Evolutionary conservation across 2,113 vertebrate species (phyloP), one percentile per base, ranked within the genome.

Genomic region (Ciconia stormi): DNA sequence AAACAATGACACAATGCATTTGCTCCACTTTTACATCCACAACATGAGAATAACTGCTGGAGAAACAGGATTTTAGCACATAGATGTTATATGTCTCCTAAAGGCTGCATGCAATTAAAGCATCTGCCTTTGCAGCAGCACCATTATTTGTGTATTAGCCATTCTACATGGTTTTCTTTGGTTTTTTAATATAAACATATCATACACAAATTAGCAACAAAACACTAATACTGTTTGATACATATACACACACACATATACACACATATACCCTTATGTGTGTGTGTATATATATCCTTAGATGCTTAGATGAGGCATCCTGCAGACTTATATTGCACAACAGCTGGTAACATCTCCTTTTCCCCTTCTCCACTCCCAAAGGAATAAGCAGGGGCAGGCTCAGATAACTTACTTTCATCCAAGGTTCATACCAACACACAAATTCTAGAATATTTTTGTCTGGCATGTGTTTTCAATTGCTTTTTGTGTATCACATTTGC

Each of bases 401-500:
- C 88, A 91, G 11, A 87, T 81, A 79, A 82, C 78, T 82, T 47
- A 52, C 49, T 92, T 83, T 66, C 58, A 72, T 65, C 81, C 61
- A 58, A 56, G 17, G 46, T 76, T 94, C 89, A 95, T 73, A 77
- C 73, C 78, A 84, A 80, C 38, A 50, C 36, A 87, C 14, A 50
- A 72, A 91, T 87, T 79, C 81, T 61, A 73, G 38, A 82, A 70
- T 49, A 70, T 69, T 92, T 94, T 87, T 88, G 82, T 50, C 59
- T 66, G 78, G 49, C 18, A 66, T 26, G n/a, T 76, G 61, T 89
- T 95, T 95, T 82, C 66, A 80, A 15, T 65, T 77, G 56, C 81
- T 82, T 96, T 94, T 95, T 91, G 55, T 62, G 59, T 49, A 83
- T 42, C 74, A 53, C 67, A 93, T 91, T 82, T 92, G 71, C 36